Base-by-base conservation (phyloP, 2,113 vertebrate species). In the Motacilla alba region DNA sequence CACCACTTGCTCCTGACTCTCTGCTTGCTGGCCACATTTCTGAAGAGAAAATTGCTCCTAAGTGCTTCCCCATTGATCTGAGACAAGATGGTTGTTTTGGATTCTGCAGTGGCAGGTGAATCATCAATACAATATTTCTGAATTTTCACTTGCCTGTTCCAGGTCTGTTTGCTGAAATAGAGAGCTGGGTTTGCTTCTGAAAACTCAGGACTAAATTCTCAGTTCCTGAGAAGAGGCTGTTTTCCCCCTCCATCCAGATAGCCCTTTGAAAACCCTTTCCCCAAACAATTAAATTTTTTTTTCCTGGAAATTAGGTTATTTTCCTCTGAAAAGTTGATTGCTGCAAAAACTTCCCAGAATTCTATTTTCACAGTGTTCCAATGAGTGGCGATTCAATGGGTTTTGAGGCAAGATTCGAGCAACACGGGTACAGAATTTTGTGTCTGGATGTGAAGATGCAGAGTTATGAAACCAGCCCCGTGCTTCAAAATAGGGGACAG, bases 41-140 rank as follows among this genome's bases (percentile, higher is more conserved):
- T 46, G 37, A 95, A 72, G 11, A 28, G 86, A 92, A 95, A 97
- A 97, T 97, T 96, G 93, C 86, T 83, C 11, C 68, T 92, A 90
- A 96, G 78, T 76, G 94, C 75, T 63, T 96, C 77, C 28, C 22
- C 52, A 96, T 93, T 88, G 97, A 98, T 97, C 62, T 0, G 11
- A 62, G n/a, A 81, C 39, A 63, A 59, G 63, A 60, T 52, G 27
- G 19, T 37, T 78, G 20, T 43, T 95, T 93, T 56, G 80, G 74
- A 93, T 89, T 94, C 76, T 89, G 85, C 83, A 27, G 27, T 1
- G 0, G 33, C 20, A 9, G 24, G 35, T 44, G 16, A 64, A 64
- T 46, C 28, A 58, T 93, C 68, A 43, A 46, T 43, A 28, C 12
- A 24, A 20, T 28, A 56, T n/a, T 81, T 90, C 69, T 68, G 37